phyloP scores from a whole-genome alignment of 2,888 invertebrate species.

The Pachycephus smyrnensis region DNA sequence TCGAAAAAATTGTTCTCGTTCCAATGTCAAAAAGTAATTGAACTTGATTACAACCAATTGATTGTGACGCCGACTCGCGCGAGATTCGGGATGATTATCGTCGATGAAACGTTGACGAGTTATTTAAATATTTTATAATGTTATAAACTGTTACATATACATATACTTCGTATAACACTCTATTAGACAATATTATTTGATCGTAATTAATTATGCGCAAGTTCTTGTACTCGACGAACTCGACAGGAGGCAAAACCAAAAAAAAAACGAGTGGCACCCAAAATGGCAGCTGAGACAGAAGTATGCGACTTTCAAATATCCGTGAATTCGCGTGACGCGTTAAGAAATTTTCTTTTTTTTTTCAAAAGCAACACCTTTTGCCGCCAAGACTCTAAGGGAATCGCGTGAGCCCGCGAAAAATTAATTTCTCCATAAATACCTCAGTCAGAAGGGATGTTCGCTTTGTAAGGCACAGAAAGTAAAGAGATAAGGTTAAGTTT shows the following conservation, averaged over 20 bases:
- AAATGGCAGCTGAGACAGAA: not conserved
- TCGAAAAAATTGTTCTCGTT: too few species aligned
- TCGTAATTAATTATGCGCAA: constrained; percentile 3
- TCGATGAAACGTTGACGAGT: not conserved
- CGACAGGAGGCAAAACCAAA: not conserved
- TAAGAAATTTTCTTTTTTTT: not conserved
- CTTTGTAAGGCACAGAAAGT: constrained; percentile 6
- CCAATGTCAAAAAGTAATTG: not conserved
- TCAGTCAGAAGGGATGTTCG: not conserved
- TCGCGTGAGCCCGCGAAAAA: not conserved
- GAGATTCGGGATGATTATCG: not conserved
- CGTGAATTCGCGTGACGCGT: constrained; percentile 8
- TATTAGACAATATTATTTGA: constrained; percentile 7
- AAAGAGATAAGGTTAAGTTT: not conserved
- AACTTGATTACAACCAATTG: not conserved
- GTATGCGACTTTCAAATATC: not conserved
- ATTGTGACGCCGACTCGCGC: not conserved
- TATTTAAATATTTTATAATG: constrained; percentile 9
- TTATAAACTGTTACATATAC: constrained; percentile 10
- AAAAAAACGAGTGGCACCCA: not conserved
- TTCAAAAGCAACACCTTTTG: not conserved
- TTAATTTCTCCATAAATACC: not conserved
- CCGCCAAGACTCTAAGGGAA: not conserved
- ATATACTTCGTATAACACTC: constrained; percentile 4
- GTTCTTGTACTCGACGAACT: not conserved